Conservation (phyloP, 1,140 invertebrate genomes). For the Hesperophylax magnus region DNA sequence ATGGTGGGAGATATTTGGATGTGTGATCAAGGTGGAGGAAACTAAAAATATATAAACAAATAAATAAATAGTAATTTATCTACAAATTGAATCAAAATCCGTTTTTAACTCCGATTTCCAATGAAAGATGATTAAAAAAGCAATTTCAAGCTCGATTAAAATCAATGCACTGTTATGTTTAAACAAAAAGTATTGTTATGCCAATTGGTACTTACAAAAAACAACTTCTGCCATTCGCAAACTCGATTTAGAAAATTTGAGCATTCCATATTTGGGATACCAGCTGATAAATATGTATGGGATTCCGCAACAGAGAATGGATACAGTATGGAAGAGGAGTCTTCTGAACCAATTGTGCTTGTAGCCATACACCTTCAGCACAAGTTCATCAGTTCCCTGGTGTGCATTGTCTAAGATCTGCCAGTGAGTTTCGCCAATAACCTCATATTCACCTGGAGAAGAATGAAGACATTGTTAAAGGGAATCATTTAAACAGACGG, state of each 20-base stretch:
- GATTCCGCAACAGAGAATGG: conserved; percentile 67
- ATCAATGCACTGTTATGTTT: no score
- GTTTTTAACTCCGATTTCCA: no score
- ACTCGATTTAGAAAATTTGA: conserved; percentile 70
- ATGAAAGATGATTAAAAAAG: no score
- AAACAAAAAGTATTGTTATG: not conserved
- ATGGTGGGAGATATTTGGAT: not conserved
- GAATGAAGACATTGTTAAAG: not conserved
- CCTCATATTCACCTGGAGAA: conserved; percentile 69
- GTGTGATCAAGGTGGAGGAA: not conserved
- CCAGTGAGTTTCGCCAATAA: conserved; percentile 69
- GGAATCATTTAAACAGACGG: no score
- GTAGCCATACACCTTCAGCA: conserved; percentile 69
- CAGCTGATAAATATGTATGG: conserved; percentile 70
- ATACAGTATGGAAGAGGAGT: conserved; percentile 66
- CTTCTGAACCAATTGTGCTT: conserved; percentile 64
- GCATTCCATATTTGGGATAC: conserved; percentile 67
- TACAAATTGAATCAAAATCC: no score
- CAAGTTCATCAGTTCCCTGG: conserved; percentile 64
- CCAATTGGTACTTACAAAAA: conserved; percentile 64
- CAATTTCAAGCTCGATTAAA: no score
- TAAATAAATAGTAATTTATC: no score
- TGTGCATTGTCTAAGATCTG: conserved; percentile 65
- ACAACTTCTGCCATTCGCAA: conserved; percentile 69
- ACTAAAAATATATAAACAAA: no score